phyloP scores from a whole-genome alignment of 2,888 invertebrate genomes.

The Agrotis exclamationis region DNA sequence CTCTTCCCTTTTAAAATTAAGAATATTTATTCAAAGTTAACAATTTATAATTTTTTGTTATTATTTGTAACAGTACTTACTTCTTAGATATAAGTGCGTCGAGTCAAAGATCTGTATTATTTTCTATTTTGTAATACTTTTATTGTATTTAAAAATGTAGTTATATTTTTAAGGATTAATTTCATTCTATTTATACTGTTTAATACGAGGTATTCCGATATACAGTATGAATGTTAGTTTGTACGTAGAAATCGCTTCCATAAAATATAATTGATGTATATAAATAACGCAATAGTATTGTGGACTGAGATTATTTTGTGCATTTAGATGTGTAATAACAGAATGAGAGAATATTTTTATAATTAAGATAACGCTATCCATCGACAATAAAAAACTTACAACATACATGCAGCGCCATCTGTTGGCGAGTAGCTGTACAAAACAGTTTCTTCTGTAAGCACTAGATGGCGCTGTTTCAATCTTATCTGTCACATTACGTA shows the following conservation, averaged over 20 bases:
- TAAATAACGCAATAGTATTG: slow-evolving; percentile 85
- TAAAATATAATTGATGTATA: slow-evolving; percentile 79
- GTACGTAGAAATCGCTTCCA: slow-evolving; percentile 83
- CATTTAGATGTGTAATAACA: slow-evolving; percentile 81
- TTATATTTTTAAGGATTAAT: slow-evolving; percentile 80
- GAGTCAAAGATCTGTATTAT: slow-evolving; percentile 92
- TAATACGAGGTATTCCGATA: slow-evolving; percentile 90
- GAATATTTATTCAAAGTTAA: slow-evolving; percentile 89
- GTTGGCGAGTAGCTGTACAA: slow-evolving; percentile 64
- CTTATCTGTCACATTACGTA: slow-evolving; percentile 59
- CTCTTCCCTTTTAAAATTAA: slow-evolving; percentile 84
- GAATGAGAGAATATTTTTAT: slow-evolving; percentile 71
- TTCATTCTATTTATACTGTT: slow-evolving; percentile 85
- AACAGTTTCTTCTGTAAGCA: slow-evolving; percentile 19
- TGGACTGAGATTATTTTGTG: slow-evolving; percentile 89
- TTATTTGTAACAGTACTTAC: slow-evolving; percentile 87
- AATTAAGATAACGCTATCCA: slow-evolving; percentile 59
- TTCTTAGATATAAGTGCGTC: slow-evolving; percentile 86
- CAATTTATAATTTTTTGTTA: slow-evolving; percentile 84
- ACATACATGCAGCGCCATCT: slow-evolving; percentile 75
- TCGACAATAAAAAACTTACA: slow-evolving; percentile 49
- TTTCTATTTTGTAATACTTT: slow-evolving; percentile 90
- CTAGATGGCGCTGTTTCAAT: slow-evolving; percentile 63
- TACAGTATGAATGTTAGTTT: slow-evolving; percentile 85
- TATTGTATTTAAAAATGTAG: slow-evolving; percentile 86